A percentile compares a stretch with the other conserved stretches of the same genome.
Evolutionary conservation across 53 echinoderm and acorn worm genomes (phyloP).

Genomic region (Pentamera pediparva): DNA sequence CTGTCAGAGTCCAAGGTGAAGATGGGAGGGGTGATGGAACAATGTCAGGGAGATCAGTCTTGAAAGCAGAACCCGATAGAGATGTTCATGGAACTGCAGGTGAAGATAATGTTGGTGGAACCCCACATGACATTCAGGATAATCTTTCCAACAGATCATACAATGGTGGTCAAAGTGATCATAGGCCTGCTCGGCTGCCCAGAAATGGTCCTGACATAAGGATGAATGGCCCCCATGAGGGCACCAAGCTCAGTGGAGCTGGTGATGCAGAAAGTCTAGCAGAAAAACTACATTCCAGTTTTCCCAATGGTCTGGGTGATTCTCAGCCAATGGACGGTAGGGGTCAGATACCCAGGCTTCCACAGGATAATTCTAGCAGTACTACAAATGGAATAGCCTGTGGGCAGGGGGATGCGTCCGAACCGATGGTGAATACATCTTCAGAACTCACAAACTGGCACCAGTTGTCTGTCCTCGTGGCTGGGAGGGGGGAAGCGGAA

Average conservation of each 20-base stretch:
- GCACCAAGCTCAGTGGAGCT: conserved; percentile 36
- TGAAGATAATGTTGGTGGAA: no score
- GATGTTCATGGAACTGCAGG: no score
- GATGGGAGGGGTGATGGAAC: background rate
- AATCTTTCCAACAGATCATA: no score
- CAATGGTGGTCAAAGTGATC: no score
- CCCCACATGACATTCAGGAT: no score
- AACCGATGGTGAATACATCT: background rate
- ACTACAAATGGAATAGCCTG: background rate
- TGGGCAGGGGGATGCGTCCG: background rate
- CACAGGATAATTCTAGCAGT: background rate
- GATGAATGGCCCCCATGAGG: conserved; percentile 44
- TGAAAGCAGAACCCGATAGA: conserved; percentile 53
- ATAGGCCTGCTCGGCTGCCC: no score
- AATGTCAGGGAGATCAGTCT: no score
- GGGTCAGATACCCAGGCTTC: background rate
- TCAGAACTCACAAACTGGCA: no score
- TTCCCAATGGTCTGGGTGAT: background rate
- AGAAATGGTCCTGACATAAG: no score
- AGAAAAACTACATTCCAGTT: background rate
- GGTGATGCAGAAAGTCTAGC: conserved; percentile 2
- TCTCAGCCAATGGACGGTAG: no score
- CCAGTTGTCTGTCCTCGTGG: no score
- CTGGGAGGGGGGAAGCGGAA: background rate
- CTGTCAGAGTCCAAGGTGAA: background rate